These are phyloP conservation scores for Liopterus haemorrhoidalis DNA, from an alignment of 2,888 invertebrate species.

Conservation along the genomic window DNA sequence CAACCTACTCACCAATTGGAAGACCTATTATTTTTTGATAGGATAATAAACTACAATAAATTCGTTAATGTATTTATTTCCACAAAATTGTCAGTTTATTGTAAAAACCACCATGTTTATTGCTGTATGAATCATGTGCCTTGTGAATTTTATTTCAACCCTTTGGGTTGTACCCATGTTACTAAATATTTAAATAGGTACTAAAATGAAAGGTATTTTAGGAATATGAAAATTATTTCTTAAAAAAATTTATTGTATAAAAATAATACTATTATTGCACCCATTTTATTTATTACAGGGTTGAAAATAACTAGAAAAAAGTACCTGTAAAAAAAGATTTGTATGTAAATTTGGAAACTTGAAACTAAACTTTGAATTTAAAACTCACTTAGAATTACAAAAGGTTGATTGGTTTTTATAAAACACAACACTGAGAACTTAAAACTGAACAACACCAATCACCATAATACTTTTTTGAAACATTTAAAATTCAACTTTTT, in stretches of 20 bases:
- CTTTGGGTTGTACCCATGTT: no score
- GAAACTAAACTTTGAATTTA: slow-evolving; percentile 18
- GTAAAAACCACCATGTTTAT: no score
- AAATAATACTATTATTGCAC: slow-evolving; percentile 21
- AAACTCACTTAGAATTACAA: slow-evolving; percentile 13
- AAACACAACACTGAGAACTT: slow-evolving; percentile 11
- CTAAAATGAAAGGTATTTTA: no score
- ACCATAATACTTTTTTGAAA: slow-evolving; percentile 11
- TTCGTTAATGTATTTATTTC: no score
- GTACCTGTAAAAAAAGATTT: slow-evolving; percentile 12
- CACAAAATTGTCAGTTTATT: no score
- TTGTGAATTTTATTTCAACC: no score
- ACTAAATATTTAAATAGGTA: no score
- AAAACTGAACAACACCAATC: slow-evolving; percentile 18
- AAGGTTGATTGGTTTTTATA: slow-evolving; percentile 15
- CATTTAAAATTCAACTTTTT: slow-evolving; percentile 2
- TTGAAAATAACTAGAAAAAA: neutral
- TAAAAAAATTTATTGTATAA: slow-evolving; percentile 8
- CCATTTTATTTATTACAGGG: slow-evolving; percentile 15
- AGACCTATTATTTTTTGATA: no score
- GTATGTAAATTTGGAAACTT: slow-evolving; percentile 19
- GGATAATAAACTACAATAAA: no score
- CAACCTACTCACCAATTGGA: no score
- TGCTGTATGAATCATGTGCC: no score
- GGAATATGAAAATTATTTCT: no score